phyloP scores from a whole-genome alignment of 53 echinoderm and acorn worm genomes.

The Glandiceps talaboti region DNA sequence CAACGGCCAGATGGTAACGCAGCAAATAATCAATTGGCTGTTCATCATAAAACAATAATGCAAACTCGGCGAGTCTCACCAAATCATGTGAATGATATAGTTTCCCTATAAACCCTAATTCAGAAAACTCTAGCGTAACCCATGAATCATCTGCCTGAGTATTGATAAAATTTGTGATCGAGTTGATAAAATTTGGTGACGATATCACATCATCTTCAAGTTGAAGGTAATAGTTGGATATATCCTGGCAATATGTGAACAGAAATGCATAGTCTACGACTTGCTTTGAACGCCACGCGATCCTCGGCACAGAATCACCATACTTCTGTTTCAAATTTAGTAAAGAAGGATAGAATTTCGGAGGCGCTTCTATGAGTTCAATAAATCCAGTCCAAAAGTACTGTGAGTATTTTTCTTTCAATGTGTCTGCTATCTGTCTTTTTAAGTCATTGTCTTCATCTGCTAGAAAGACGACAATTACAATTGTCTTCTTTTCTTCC shows the following conservation, averaged over 20 bases:
- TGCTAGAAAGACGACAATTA: constrained; percentile 58
- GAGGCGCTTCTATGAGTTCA: constrained; percentile 59
- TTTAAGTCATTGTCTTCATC: constrained; percentile 43
- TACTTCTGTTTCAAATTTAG: constrained; percentile 57
- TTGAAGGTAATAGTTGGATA: constrained; percentile 76
- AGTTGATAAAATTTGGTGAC: constrained; percentile 46
- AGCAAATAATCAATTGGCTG: constrained; percentile 78
- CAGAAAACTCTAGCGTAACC: constrained; percentile 70
- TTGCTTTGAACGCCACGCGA: constrained; percentile 79
- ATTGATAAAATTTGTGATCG: constrained; percentile 54
- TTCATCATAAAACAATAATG: constrained; percentile 74
- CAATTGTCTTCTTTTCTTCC: constrained; percentile 23
- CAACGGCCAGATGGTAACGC: constrained; percentile 46
- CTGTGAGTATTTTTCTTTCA: constrained; percentile 13
- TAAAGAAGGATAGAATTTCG: constrained; percentile 54
- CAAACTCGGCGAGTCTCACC: constrained; percentile 54
- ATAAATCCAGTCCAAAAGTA: constrained; percentile 63
- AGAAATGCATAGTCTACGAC: constrained; percentile 75
- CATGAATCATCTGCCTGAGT: constrained; percentile 34
- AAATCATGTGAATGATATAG: constrained; percentile 53
- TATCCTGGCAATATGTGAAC: constrained; percentile 54
- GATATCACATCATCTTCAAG: constrained; percentile 86
- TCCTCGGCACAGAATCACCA: constrained; percentile 55
- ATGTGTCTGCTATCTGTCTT: not conserved
- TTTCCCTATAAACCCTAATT: constrained; percentile 84